These are phyloP conservation scores for Ophioninae sp. DNA, from an alignment of 2,888 invertebrate species.

Conservation along the genomic window DNA sequence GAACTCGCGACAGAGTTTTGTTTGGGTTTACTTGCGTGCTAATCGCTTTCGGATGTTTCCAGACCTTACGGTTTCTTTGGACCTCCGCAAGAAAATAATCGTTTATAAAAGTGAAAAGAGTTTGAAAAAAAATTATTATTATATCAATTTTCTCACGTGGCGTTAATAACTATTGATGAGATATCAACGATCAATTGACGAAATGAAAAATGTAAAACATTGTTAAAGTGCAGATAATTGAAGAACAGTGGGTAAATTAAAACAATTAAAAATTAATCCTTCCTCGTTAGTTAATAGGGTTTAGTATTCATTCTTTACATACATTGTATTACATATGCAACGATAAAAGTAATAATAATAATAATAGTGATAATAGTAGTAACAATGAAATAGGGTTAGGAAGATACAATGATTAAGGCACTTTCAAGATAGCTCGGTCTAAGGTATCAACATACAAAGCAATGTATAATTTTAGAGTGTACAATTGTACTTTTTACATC, in stretches of 20 bases:
- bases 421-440: constrained; percentile 64
- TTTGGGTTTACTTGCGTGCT: constrained; percentile 67
- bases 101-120: background rate
- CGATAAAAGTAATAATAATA: constrained; percentile 17
- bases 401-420: constrained; percentile 71
- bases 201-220: too few species aligned
- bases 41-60: background rate
- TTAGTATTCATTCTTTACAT: constrained; percentile 54
- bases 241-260: background rate
- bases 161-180: too few species aligned
- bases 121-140: too few species aligned
- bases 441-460: constrained; percentile 65
- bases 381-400: constrained; percentile 50
- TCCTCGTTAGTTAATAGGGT: constrained; percentile 56
- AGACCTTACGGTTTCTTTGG: background rate
- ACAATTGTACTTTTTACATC: constrained; percentile 13
- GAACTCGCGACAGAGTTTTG: constrained; percentile 82
- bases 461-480: constrained; percentile 13
- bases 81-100: constrained; percentile 17
- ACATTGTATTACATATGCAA: constrained; percentile 54
- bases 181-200: too few species aligned
- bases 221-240: background rate
- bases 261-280: background rate
- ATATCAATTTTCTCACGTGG: background rate
- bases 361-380: constrained; percentile 3